Base-by-base conservation (phyloP, 2,888 invertebrate genomes). In the Morpho helenor region DNA sequence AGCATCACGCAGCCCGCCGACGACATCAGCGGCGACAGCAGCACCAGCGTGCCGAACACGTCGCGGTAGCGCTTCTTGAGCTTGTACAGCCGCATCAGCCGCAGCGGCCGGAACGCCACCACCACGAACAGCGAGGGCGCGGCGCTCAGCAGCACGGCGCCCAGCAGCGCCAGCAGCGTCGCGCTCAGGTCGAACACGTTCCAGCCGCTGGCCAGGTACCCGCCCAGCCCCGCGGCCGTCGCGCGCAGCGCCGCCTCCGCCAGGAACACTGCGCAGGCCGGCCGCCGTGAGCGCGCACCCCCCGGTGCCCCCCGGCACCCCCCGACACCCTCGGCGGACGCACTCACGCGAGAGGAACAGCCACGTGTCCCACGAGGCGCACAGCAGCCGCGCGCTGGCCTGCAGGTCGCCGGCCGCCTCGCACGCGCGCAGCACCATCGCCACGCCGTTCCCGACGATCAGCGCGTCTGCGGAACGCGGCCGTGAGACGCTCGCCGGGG, bases 1-100 rank as follows among this genome's bases (percentile, higher is more conserved):
- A 95, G 87, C 93, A 97, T 95, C 8, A 96, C 96, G 65, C 96
- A 93, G 8, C 95, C 95, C 0, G 97, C 95, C 0, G 96, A 96
- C 52, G 95, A 93, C 94, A 97, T 95, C 22, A 96, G 90, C n/a
- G 96, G 95, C 0, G 95, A 93, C 44, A 97, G 85, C 63, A 96
- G 93, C 39, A 96, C 95, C 52, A 96, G 86, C 0, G 96, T 96
- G 40, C 96, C 96, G 77, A 96, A 94, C 56, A 96, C 95, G 81
- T 96, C 96, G 50, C 96, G 92, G 81, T 95, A 96, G 43, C 96
- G 92, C 76, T 95, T 95, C 82, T 96, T 96, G 56, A 96, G 80
- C 82, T 96, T 95, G 80, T 96, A 96, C 39, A 95, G 81, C 2
- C 95, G 91, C 76, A 95, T 87, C 49, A 94, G 73, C 65, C 94